Base-by-base conservation (phyloP, 2,888 invertebrate genomes). In the Antitype chi region DNA sequence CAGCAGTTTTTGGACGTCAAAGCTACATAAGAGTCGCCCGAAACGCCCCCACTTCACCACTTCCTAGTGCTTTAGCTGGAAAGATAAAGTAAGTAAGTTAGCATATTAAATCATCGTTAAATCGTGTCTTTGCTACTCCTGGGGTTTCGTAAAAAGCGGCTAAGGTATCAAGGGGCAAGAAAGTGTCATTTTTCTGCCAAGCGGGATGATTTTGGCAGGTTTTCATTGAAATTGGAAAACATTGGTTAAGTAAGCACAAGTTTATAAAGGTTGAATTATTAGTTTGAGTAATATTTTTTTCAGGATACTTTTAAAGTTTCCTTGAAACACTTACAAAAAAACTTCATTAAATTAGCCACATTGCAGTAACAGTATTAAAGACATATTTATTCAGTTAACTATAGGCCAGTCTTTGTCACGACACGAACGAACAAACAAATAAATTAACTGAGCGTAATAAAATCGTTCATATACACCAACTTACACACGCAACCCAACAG, bases 361-460 rank as follows among this genome's bases (percentile, higher is more conserved):
- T 66, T 66, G 20, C 67, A 75, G n/a, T 70, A 67, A 62, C 23
- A 60, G 9, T 57, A 60, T 70, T 32, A 78, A 25, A 81, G 23
- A 70, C 62, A 70, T 74, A 85, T 82, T 71, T 28, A 85, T 55
- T 76, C 25, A 63, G 74, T 62, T 75, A 79, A 66, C 73, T 84
- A 80, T 53, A 79, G 71, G 67, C 70, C 76, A 72, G 74, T 80
- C 70, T 82, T 85, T 87, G 89, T 86, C 89, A 85, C 89, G 89
- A 89, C 89, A 88, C 85, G 85, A 80, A 85, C 90, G 88, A 85
- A 91, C 92, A 92, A 92, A 92, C 92, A 92, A 92, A 92, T 92
- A 92, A 91, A 92, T 92, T 92, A 92, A 89, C 91, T 80, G 81
- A 78, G 82, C 81, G 86, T 91, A 91, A 91, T 92, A 92, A 92